Evolutionary conservation across 2,888 invertebrate genomes (phyloP).

Genomic region (Drosophila maculinotata): DNA sequence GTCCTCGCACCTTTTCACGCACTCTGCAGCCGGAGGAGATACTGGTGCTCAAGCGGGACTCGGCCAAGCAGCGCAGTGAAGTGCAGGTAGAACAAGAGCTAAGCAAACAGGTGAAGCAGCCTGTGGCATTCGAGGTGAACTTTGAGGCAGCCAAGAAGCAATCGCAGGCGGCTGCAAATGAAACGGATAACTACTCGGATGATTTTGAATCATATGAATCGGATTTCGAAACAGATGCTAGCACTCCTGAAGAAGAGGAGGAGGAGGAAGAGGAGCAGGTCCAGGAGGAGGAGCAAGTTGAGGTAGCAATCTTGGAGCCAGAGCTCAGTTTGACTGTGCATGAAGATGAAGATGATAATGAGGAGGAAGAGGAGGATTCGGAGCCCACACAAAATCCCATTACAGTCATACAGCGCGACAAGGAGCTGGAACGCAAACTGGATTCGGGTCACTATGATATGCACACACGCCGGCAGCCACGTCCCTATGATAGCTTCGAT

Average conservation of each 20-base stretch:
- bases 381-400: conserved; percentile 82
- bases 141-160: conserved; percentile 62
- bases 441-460: conserved; percentile 88
- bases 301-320: not conserved
- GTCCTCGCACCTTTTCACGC: conserved; percentile 63
- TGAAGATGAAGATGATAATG: conserved; percentile 17
- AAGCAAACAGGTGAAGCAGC: conserved; percentile 57
- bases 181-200: conserved; percentile 85
- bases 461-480: conserved; percentile 64
- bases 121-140: conserved; percentile 83
- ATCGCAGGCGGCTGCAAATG: conserved; percentile 24
- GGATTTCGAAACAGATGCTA: conserved; percentile 86
- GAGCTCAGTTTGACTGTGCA: not conserved
- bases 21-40: conserved; percentile 82
- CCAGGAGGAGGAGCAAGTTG: conserved; percentile 17
- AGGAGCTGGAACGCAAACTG: conserved; percentile 86
- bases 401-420: conserved; percentile 83
- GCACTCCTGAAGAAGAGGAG: conserved; percentile 54
- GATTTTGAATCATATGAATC: conserved; percentile 87
- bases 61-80: conserved; percentile 65
- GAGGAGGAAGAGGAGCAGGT: conserved; percentile 19
- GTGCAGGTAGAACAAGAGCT: conserved; percentile 16
- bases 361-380: conserved; percentile 74
- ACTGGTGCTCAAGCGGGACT: conserved; percentile 72
- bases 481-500: conserved; percentile 80